These are phyloP conservation scores for Bombus fervidus DNA, from an alignment of 1,140 invertebrate species.

Conservation along the genomic window DNA sequence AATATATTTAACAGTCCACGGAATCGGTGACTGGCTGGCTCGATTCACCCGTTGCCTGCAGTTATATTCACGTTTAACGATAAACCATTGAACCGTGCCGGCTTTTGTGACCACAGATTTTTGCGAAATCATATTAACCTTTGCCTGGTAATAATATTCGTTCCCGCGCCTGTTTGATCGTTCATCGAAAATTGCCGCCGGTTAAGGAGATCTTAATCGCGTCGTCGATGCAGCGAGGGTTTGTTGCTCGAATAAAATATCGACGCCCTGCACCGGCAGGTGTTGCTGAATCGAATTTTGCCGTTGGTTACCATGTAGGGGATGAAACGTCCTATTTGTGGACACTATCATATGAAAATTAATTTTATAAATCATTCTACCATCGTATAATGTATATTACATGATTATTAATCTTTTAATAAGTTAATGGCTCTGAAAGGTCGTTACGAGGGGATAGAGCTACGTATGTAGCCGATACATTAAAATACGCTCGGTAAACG, in stretches of 20 bases:
- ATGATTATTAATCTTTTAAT: constrained; percentile 16
- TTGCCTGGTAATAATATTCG: constrained; percentile 10
- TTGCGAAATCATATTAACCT: constrained; percentile 35
- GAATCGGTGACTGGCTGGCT: constrained; percentile 5
- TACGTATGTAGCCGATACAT: not conserved
- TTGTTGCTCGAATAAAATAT: not conserved
- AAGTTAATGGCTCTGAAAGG: not conserved
- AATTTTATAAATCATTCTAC: not conserved
- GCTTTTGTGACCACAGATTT: constrained; percentile 35
- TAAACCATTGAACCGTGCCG: constrained; percentile 35
- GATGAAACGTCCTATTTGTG: not conserved
- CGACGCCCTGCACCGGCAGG: not conserved
- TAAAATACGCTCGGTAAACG: not conserved
- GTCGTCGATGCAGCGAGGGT: not conserved
- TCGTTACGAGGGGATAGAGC: not conserved
- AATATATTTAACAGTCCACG: constrained; percentile 55
- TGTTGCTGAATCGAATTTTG: not conserved
- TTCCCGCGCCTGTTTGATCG: constrained; percentile 1
- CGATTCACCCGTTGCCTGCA: constrained; percentile 19
- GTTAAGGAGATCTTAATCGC: constrained; percentile 20
- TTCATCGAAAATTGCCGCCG: constrained; percentile 13
- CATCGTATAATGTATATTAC: not conserved
- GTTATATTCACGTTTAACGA: constrained; percentile 40
- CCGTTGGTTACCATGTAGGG: not conserved
- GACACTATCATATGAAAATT: not conserved